phyloP scores from a whole-genome alignment of 2,113 vertebrate genomes.

The Poecilia latipinna region DNA sequence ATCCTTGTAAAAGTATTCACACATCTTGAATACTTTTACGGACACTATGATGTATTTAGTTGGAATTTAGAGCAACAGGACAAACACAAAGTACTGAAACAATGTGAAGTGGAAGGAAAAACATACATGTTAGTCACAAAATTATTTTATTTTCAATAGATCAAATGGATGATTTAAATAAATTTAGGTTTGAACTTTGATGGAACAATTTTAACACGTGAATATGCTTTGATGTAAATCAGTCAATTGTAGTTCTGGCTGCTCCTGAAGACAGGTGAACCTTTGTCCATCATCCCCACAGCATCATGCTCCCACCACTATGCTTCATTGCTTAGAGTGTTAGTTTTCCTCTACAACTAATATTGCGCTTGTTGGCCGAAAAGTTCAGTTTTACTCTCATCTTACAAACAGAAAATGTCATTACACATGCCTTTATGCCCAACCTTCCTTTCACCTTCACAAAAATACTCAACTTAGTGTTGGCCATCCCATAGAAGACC shows the following conservation, averaged over 20 bases:
- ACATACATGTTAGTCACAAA: no score
- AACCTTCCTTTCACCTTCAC: neutral
- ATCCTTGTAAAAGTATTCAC: neutral
- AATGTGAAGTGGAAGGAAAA: no score
- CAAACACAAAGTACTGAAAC: neutral
- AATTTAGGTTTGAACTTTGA: neutral
- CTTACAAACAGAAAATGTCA: neutral
- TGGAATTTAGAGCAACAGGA: neutral
- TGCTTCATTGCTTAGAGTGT: no score
- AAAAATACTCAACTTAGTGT: neutral
- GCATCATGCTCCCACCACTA: no score
- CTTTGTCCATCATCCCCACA: no score
- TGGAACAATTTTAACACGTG: neutral
- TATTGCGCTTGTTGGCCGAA: neutral
- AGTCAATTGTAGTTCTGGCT: neutral
- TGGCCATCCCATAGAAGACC: neutral
- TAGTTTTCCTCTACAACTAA: neutral
- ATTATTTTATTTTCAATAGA: no score
- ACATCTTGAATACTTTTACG: neutral
- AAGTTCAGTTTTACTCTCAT: neutral
- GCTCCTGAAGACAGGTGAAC: neutral
- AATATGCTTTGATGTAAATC: neutral
- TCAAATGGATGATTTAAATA: neutral
- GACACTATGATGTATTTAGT: neutral
- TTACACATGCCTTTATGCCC: no score